Conservation (phyloP, 1,140 invertebrate species). For the Antheraea mylitta region DNA sequence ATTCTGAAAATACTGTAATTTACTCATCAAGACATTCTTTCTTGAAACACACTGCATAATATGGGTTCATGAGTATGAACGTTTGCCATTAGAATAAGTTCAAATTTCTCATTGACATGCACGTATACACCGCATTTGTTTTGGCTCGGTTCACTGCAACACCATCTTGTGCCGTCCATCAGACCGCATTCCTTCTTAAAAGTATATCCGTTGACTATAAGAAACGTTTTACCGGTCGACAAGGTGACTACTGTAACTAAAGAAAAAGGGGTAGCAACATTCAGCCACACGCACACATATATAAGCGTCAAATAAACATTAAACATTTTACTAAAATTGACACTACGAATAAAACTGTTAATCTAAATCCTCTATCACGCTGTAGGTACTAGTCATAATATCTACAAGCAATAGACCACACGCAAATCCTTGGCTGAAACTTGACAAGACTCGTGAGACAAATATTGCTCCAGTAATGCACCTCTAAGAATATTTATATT, state of each 20-base stretch:
- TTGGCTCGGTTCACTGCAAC: conserved; percentile 48
- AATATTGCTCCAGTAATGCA: too few species aligned
- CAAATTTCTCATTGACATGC: conserved; percentile 53
- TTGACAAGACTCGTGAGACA: too few species aligned
- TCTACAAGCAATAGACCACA: too few species aligned
- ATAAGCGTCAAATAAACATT: background rate
- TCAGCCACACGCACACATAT: background rate
- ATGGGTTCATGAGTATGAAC: conserved; percentile 57
- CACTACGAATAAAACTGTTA: too few species aligned
- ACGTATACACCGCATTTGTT: conserved; percentile 55
- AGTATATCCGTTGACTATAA: conserved; percentile 60
- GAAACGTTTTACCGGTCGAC: conserved; percentile 50
- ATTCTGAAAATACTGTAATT: background rate
- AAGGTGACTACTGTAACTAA: conserved; percentile 59
- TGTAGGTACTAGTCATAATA: too few species aligned
- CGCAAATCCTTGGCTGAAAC: too few species aligned
- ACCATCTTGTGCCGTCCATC: conserved; percentile 51
- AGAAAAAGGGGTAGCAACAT: conserved; percentile 23
- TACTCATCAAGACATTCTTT: conserved; percentile 34
- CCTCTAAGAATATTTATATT: too few species aligned
- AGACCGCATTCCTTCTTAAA: conserved; percentile 48
- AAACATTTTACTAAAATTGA: too few species aligned
- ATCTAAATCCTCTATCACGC: too few species aligned
- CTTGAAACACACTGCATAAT: conserved; percentile 49
- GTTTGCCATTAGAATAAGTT: conserved; percentile 46